phyloP scores from a whole-genome alignment of 2,113 vertebrate species.

The Micronycteris hirsuta region DNA sequence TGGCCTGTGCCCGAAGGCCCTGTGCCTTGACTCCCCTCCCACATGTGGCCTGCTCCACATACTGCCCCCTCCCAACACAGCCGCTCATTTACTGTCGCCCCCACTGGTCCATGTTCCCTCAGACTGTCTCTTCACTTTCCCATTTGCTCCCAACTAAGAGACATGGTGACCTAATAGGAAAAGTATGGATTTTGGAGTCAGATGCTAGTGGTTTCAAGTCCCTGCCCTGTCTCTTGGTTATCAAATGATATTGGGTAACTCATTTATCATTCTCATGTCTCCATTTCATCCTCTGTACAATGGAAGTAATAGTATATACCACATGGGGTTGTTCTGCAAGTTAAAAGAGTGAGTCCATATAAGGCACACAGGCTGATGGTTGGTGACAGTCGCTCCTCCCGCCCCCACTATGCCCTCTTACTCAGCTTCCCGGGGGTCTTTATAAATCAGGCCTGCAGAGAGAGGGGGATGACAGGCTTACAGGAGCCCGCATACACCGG shows the following conservation, averaged over 20 bases:
- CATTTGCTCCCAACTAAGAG: background rate
- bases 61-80: background rate
- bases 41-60: fast-evolving
- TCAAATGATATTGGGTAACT: background rate
- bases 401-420: background rate
- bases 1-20: background rate
- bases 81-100: background rate
- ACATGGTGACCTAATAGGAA: background rate
- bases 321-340: background rate
- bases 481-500: background rate
- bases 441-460: background rate
- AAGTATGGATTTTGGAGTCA: background rate
- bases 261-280: background rate
- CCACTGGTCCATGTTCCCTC: background rate
- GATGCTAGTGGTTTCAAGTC: background rate
- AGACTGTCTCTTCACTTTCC: background rate
- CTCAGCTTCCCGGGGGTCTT: background rate
- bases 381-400: background rate
- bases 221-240: background rate
- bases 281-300: background rate
- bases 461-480: background rate
- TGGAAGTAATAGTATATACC: background rate
- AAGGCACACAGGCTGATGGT: background rate
- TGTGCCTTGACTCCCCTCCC: background rate
- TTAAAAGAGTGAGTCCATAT: background rate